A percentile compares a stretch with the other conserved stretches of the same genome.
phyloP scores from a whole-genome alignment of 1,140 invertebrate genomes.

The Neocloeon triangulifer region DNA sequence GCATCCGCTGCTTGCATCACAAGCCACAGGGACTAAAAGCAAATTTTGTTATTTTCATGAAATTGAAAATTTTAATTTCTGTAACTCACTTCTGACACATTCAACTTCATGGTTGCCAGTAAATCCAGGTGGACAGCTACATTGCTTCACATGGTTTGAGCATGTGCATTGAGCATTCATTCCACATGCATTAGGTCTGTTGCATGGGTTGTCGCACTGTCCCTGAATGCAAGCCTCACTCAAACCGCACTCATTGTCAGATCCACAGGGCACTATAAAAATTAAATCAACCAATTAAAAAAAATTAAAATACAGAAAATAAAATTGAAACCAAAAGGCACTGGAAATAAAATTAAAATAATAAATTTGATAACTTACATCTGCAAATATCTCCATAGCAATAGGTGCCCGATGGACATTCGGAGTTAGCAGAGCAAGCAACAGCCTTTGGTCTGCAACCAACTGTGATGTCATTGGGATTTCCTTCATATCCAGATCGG shows the following conservation, averaged over 20 bases:
- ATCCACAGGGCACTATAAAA: slow-evolving; percentile 46
- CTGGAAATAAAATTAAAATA: slow-evolving; percentile 3
- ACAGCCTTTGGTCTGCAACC: slow-evolving; percentile 57
- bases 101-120: slow-evolving; percentile 65
- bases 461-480: slow-evolving; percentile 36
- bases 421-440: slow-evolving; percentile 36
- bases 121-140: slow-evolving; percentile 61
- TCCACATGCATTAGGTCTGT: slow-evolving; percentile 53
- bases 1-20: slow-evolving; percentile 43
- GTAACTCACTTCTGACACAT: slow-evolving; percentile 53
- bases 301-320: slow-evolving; percentile 5
- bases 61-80: slow-evolving; percentile 3
- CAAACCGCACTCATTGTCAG: slow-evolving; percentile 53
- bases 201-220: slow-evolving; percentile 68
- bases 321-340: background rate
- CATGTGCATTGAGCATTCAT: slow-evolving; percentile 63
- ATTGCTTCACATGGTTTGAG: slow-evolving; percentile 52
- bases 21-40: slow-evolving; percentile 48
- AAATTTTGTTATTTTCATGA: slow-evolving; percentile 4
- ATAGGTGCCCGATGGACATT: slow-evolving; percentile 55
- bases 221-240: slow-evolving; percentile 58
- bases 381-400: slow-evolving; percentile 60
- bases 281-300: slow-evolving; percentile 6
- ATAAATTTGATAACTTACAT: slow-evolving; percentile 30
- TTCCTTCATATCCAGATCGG: slow-evolving; percentile 47